These are phyloP conservation scores for Tetramorium alpestre DNA, from an alignment of 1,140 invertebrate species.

Conservation along the genomic window DNA sequence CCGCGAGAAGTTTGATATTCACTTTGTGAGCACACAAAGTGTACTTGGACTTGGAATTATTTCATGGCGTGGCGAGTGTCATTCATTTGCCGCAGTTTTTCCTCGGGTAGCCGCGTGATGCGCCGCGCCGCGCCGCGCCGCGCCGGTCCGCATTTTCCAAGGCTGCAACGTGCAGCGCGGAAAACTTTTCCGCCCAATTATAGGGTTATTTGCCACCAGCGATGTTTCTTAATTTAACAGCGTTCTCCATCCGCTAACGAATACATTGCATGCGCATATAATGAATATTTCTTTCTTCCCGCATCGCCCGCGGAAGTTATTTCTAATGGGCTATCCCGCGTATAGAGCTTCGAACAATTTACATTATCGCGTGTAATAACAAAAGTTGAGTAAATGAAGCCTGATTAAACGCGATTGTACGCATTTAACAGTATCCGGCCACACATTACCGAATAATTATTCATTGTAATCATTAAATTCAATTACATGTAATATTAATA, in stretches of 20 bases:
- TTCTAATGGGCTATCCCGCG: background rate
- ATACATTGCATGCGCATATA: constrained; percentile 12
- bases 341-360: constrained; percentile 16
- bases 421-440: constrained; percentile 16
- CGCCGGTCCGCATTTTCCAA: constrained; percentile 23
- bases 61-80: constrained; percentile 33
- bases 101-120: background rate
- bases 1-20: constrained; percentile 45
- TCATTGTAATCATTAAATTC: constrained; percentile 29
- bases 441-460: constrained; percentile 33
- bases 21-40: constrained; percentile 31
- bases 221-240: constrained; percentile 59
- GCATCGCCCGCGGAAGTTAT: constrained; percentile 22
- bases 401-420: constrained; percentile 22
- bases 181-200: constrained; percentile 50
- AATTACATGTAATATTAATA: constrained; percentile 29
- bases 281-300: constrained; percentile 45
- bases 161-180: background rate
- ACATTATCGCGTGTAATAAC: constrained; percentile 47
- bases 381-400: constrained; percentile 39
- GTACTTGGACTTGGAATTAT: constrained; percentile 41
- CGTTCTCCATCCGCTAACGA: constrained; percentile 38
- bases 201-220: constrained; percentile 52
- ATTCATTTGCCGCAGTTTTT: constrained; percentile 44
- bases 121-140: background rate